These are phyloP conservation scores for Macrosiphum euphorbiae DNA, from an alignment of 2,888 invertebrate species.

Conservation along the genomic window DNA sequence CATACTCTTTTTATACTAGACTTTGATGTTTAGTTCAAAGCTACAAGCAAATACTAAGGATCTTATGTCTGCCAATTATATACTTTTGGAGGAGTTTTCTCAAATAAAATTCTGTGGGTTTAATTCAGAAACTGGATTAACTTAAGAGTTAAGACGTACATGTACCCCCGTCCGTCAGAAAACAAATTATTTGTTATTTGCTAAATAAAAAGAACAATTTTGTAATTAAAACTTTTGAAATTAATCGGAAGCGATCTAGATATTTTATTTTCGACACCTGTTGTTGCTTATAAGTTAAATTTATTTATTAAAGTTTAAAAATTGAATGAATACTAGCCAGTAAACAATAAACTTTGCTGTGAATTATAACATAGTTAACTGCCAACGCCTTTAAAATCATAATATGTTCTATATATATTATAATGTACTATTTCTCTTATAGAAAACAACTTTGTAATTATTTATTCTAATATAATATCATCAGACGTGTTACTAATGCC, in stretches of 20 bases:
- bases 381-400: too few species aligned
- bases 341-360: neutral
- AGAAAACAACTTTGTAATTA: neutral
- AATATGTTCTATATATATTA: too few species aligned
- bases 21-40: neutral
- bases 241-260: neutral
- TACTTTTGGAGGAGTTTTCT: neutral
- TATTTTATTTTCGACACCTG: neutral
- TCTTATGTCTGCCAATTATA: neutral
- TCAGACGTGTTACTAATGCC: neutral
- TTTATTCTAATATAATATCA: neutral
- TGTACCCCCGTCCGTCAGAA: neutral
- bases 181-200: slow-evolving; percentile 12
- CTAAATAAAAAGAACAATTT: neutral
- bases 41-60: neutral
- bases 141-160: neutral
- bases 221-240: slow-evolving; percentile 3
- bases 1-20: neutral
- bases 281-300: neutral
- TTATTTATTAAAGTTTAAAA: neutral
- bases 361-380: neutral
- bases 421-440: neutral
- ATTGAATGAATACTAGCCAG: neutral
- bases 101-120: neutral
- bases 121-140: neutral